Evolutionary conservation across 2,797 vertebrate species (phyloP).

Genomic region (Esox masquinongy): DNA sequence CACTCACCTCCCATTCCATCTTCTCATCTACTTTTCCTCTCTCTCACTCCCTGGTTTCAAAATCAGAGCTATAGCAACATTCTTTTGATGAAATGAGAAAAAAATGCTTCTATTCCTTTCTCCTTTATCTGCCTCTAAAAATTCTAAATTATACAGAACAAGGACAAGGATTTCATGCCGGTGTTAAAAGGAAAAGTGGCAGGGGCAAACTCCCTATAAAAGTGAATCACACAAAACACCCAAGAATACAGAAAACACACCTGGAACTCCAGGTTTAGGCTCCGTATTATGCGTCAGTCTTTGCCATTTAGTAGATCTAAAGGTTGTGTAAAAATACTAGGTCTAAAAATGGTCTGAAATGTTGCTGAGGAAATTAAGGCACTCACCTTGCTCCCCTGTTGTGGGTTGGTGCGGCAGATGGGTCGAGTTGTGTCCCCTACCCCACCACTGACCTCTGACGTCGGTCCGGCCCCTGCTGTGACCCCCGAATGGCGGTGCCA

Average conservation of each 20-base stretch:
- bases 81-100: neutral
- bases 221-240: neutral
- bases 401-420: slow-evolving; percentile 64
- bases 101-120: neutral
- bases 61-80: neutral
- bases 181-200: neutral
- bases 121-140: neutral
- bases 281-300: neutral
- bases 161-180: neutral
- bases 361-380: neutral
- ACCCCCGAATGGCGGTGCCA: slow-evolving; percentile 58
- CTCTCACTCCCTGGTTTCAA: neutral
- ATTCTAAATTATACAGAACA: neutral
- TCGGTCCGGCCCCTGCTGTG: slow-evolving; percentile 19
- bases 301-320: neutral
- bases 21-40: slow-evolving; percentile 1
- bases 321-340: neutral
- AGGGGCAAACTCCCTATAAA: neutral
- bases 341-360: neutral
- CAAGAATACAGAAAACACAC: neutral
- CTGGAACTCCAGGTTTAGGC: neutral
- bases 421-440: slow-evolving; percentile 49
- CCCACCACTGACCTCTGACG: slow-evolving; percentile 57
- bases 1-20: neutral
- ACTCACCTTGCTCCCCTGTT: slow-evolving; percentile 70